phyloP scores from a whole-genome alignment of 2,888 invertebrate genomes.

The Hymenopus coronatus region DNA sequence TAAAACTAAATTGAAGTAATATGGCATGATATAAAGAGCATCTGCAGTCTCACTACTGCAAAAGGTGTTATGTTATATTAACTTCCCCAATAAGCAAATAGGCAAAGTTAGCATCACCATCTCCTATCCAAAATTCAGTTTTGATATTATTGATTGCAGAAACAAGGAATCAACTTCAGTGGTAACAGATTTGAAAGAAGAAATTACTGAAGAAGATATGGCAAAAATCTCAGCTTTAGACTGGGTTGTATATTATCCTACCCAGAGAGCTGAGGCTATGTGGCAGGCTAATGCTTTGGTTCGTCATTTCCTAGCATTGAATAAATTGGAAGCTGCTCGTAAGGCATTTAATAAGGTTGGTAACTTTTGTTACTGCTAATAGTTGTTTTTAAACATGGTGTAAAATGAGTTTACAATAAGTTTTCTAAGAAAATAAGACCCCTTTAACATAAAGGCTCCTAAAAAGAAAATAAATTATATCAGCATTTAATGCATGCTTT shows the following conservation, averaged over 20 bases:
- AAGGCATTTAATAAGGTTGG: slow-evolving; percentile 65
- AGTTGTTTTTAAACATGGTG: too few relatives aligned
- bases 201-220: slow-evolving; percentile 65
- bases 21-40: too few relatives aligned
- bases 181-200: slow-evolving; percentile 45
- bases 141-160: slow-evolving; percentile 36
- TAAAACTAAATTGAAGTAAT: too few relatives aligned
- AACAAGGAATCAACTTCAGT: neutral
- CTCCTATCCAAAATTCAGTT: neutral
- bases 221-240: slow-evolving; percentile 77
- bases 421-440: too few relatives aligned
- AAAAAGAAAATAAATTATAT: too few relatives aligned
- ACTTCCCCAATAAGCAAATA: too few relatives aligned
- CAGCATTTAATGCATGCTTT: too few relatives aligned
- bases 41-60: too few relatives aligned
- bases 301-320: slow-evolving; percentile 75
- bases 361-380: neutral
- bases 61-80: too few relatives aligned
- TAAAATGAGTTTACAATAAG: too few relatives aligned
- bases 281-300: slow-evolving; percentile 88
- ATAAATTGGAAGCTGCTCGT: slow-evolving; percentile 79
- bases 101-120: neutral
- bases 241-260: slow-evolving; percentile 78
- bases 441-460: too few relatives aligned
- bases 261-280: slow-evolving; percentile 76